These are phyloP conservation scores for Cephalotes varians DNA, from an alignment of 2,888 invertebrate species.

Conservation along the genomic window DNA sequence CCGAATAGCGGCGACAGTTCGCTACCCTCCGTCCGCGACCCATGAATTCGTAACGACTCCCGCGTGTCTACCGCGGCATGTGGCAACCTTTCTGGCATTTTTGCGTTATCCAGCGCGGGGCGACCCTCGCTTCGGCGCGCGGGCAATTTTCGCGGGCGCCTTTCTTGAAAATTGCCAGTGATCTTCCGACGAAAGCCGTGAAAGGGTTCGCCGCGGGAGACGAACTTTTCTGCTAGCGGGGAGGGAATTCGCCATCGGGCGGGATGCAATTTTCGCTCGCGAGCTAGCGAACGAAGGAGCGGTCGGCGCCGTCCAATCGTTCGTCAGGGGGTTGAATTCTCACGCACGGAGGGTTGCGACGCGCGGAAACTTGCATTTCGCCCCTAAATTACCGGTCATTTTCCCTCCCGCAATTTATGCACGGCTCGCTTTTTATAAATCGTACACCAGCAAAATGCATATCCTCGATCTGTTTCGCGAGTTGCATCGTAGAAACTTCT, in stretches of 20 bases:
- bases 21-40: slow-evolving; percentile 51
- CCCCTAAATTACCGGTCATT: slow-evolving; percentile 61
- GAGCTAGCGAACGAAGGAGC: background rate
- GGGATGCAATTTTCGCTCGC: slow-evolving; percentile 48
- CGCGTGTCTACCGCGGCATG: slow-evolving; percentile 53
- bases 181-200: slow-evolving; percentile 6
- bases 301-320: slow-evolving; percentile 13
- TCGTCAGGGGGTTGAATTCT: slow-evolving; percentile 57
- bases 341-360: slow-evolving; percentile 27
- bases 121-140: slow-evolving; percentile 17
- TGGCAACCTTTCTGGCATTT: slow-evolving; percentile 22
- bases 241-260: slow-evolving; percentile 52
- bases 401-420: slow-evolving; percentile 44
- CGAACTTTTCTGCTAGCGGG: background rate
- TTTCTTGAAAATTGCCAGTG: slow-evolving; percentile 56
- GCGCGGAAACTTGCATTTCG: slow-evolving; percentile 42
- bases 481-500: slow-evolving; percentile 56
- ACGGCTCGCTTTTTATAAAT: slow-evolving; percentile 56
- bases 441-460: slow-evolving; percentile 19
- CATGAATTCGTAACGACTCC: slow-evolving; percentile 74
- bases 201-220: slow-evolving; percentile 56
- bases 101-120: slow-evolving; percentile 59
- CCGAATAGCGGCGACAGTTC: slow-evolving; percentile 42
- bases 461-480: slow-evolving; percentile 14
- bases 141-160: slow-evolving; percentile 49